Conservation (phyloP, 35 echinoderm and acorn worm species). For the Heliocidaris erythrogramma region DNA sequence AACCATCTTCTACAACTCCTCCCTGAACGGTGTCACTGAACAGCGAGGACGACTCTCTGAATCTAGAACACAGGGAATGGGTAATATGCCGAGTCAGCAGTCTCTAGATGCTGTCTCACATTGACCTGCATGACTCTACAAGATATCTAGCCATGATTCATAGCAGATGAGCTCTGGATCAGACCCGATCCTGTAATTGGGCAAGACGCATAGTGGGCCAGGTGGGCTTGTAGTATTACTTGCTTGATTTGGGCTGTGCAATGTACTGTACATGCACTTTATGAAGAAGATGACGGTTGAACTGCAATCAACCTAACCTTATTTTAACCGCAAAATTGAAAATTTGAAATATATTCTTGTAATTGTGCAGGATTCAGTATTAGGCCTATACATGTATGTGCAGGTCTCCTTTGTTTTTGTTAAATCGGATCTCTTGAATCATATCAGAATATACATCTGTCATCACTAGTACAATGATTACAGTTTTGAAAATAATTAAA, state of each 20-base stretch:
- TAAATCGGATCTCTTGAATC: no score
- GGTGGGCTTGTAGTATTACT: background rate
- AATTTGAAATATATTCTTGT: background rate
- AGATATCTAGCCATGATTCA: slow-evolving; percentile 1
- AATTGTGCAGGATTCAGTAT: background rate
- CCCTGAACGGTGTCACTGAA: background rate
- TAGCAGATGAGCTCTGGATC: background rate
- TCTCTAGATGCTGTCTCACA: background rate
- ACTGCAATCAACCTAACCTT: background rate
- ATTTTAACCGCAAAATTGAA: background rate
- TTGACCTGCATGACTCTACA: background rate
- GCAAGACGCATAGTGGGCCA: background rate
- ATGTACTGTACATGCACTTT: background rate
- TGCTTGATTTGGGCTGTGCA: background rate
- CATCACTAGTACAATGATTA: no score
- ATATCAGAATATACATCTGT: no score
- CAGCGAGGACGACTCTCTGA: background rate
- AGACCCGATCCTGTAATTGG: background rate
- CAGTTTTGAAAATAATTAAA: no score
- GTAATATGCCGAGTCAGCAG: background rate
- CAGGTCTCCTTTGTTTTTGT: no score
- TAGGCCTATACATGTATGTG: no score
- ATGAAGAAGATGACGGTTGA: background rate
- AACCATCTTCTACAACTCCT: no score
- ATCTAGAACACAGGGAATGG: background rate